Percentiles rank a stretch among this genome's conserved stretches.
These are phyloP conservation scores for Strix aluco DNA, from an alignment of 2,113 vertebrate genomes.

Conservation along the genomic window DNA sequence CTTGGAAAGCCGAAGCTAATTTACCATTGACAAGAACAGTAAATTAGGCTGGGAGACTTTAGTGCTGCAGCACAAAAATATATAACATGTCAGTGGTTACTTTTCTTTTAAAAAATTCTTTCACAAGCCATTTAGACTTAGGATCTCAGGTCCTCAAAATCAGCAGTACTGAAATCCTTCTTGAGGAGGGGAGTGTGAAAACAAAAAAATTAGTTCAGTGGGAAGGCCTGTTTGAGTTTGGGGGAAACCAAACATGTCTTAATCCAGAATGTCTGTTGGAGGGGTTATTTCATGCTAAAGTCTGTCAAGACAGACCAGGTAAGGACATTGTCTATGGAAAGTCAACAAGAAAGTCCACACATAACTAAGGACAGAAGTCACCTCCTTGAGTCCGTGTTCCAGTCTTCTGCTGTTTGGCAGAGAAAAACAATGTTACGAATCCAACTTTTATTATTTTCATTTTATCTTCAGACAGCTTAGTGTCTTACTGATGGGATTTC, in stretches of 20 bases:
- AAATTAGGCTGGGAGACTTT: background rate
- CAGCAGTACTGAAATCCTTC: background rate
- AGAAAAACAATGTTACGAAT: background rate
- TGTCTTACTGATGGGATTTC: background rate
- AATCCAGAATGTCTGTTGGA: background rate
- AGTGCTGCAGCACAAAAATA: background rate
- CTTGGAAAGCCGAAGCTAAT: background rate
- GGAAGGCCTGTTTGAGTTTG: background rate
- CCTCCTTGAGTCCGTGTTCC: background rate
- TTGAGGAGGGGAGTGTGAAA: background rate
- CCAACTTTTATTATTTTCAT: background rate
- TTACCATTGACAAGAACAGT: background rate
- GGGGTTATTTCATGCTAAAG: background rate
- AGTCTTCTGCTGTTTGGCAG: background rate
- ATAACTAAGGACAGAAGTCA: background rate
- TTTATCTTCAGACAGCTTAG: background rate
- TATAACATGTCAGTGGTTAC: background rate
- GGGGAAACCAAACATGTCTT: background rate
- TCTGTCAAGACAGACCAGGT: background rate
- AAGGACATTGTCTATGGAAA: background rate
- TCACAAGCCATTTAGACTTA: background rate
- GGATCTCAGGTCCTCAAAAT: background rate
- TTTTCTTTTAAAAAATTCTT: background rate
- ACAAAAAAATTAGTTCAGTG: background rate
- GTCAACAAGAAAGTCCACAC: background rate